phyloP scores from a whole-genome alignment of 2,888 invertebrate species.

The Melanargia galathea region DNA sequence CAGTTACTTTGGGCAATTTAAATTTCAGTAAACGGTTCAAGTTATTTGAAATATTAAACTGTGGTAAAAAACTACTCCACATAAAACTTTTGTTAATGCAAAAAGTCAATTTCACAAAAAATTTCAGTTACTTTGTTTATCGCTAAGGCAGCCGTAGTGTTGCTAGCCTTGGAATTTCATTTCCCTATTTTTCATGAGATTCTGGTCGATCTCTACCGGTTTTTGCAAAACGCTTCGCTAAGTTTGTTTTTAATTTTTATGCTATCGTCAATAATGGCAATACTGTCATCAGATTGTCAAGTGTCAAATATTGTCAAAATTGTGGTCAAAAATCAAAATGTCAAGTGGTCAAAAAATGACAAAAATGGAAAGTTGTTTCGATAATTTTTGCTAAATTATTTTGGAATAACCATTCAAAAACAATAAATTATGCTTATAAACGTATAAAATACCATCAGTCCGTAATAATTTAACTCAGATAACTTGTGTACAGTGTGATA shows the following conservation, averaged over 20 bases:
- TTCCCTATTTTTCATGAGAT: too few relatives aligned
- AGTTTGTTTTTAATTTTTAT: too few relatives aligned
- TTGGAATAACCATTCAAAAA: not conserved
- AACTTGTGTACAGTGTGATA: slow-evolving; percentile 32
- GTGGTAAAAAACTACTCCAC: too few relatives aligned
- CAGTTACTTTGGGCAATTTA: too few relatives aligned
- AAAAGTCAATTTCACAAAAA: too few relatives aligned
- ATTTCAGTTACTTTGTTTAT: too few relatives aligned
- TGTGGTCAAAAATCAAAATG: not conserved
- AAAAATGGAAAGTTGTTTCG: slow-evolving; percentile 37
- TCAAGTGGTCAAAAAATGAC: slow-evolving; percentile 27
- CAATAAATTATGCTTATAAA: not conserved
- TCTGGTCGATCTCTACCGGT: too few relatives aligned
- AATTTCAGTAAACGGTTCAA: too few relatives aligned
- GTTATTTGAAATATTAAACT: too few relatives aligned
- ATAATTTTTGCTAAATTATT: slow-evolving; percentile 23
- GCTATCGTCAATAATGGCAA: slow-evolving; percentile 18
- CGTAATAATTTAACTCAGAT: slow-evolving; percentile 14
- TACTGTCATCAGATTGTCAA: slow-evolving; percentile 1
- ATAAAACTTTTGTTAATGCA: too few relatives aligned
- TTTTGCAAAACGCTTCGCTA: slow-evolving; percentile 1
- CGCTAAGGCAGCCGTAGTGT: too few relatives aligned
- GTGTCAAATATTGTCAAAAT: not conserved
- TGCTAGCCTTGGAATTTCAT: too few relatives aligned
- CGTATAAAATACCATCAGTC: slow-evolving; percentile 10